Evolutionary conservation across 2,113 vertebrate species (phyloP).

Genomic region (Verasper variegatus): DNA sequence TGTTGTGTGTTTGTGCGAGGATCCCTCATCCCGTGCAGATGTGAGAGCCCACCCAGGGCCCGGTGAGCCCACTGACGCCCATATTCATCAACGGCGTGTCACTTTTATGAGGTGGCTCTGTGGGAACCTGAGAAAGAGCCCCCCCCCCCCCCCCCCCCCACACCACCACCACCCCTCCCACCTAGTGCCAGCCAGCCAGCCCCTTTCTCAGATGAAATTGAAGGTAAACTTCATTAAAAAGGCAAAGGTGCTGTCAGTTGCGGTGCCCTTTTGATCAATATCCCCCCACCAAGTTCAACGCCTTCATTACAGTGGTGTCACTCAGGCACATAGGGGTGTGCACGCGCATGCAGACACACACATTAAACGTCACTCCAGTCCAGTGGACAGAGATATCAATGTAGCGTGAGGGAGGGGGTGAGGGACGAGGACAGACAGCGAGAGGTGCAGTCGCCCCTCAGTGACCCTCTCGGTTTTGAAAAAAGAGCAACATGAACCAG

Average conservation of each 20-base stretch:
- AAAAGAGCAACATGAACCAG: constrained; percentile 55
- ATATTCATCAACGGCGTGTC: constrained; percentile 81
- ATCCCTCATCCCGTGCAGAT: constrained; percentile 73
- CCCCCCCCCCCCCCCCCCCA: constrained; percentile 18
- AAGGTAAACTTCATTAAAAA: constrained; percentile 75
- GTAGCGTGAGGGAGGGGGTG: constrained; percentile 5
- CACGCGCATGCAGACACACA: not conserved
- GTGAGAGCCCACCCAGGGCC: constrained; percentile 80
- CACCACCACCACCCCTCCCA: constrained; percentile 5
- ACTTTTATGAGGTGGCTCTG: constrained; percentile 82
- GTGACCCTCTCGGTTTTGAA: constrained; percentile 22
- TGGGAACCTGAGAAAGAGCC: constrained; percentile 71
- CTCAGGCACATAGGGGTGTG: constrained; percentile 8
- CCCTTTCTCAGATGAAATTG: constrained; percentile 70
- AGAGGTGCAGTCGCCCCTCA: constrained; percentile 32
- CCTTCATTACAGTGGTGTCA: constrained; percentile 63
- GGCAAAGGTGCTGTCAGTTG: constrained; percentile 66
- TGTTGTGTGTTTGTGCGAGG: constrained; percentile 43
- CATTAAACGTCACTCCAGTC: not conserved
- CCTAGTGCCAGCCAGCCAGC: constrained; percentile 60
- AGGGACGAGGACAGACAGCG: constrained; percentile 14
- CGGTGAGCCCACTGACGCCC: constrained; percentile 75
- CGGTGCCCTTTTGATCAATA: constrained; percentile 75
- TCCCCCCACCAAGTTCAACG: constrained; percentile 55
- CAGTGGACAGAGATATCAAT: constrained; percentile 13